phyloP scores from a whole-genome alignment of 2,113 vertebrate species.

The Ctenodactylus gundi region DNA sequence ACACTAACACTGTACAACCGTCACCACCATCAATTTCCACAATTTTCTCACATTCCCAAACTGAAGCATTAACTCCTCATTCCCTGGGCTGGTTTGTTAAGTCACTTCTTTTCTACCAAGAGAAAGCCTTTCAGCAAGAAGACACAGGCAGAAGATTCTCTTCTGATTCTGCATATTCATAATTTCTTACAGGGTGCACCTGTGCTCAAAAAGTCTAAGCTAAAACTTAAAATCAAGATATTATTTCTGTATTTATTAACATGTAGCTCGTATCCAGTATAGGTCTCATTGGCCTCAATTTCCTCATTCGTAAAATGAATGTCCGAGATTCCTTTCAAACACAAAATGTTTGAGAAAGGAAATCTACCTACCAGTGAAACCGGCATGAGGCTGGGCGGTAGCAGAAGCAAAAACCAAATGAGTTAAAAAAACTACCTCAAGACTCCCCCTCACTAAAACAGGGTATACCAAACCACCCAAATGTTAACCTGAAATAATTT shows the following conservation, averaged over 20 bases:
- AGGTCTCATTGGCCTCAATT: neutral
- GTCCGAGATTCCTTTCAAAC: slow-evolving; percentile 30
- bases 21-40: neutral
- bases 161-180: neutral
- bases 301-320: slow-evolving; percentile 7
- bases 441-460: neutral
- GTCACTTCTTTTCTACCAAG: neutral
- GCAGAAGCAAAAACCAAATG: neutral
- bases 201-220: neutral
- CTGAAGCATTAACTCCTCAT: slow-evolving; percentile 4
- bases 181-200: neutral
- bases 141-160: neutral
- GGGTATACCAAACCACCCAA: neutral
- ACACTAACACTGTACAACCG: neutral
- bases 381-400: neutral
- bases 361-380: neutral
- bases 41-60: neutral
- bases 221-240: slow-evolving; percentile 5
- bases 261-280: neutral
- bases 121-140: neutral
- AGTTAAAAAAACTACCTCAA: slow-evolving; percentile 13
- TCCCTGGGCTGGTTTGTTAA: slow-evolving; percentile 18
- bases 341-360: neutral
- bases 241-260: slow-evolving; percentile 22
- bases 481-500: neutral